Evolutionary conservation across 2,888 invertebrate genomes (phyloP), one percentile per base, ranked within the genome.

Genomic region (Abscondita cerata): DNA sequence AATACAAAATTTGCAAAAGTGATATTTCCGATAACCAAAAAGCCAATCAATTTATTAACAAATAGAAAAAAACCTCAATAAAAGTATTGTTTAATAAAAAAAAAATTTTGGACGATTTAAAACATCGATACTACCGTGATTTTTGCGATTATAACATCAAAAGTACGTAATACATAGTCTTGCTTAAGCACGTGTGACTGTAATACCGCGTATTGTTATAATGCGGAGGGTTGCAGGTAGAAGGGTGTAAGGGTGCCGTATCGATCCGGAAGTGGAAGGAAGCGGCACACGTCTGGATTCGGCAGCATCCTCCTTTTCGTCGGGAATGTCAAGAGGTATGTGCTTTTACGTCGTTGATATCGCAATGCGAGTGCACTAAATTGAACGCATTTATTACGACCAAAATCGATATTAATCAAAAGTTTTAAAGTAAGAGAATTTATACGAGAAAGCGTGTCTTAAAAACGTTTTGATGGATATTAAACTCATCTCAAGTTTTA

Each of bases 251-350:
- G 65, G 62, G 63, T 60, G 48, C 59, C 59, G 52, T 68, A 68
- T 68, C 68, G 68, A 68, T 68, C 68, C 64, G 68, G 68, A 68
- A 68, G 64, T 66, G 64, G 62, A 68, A 68, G 68, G 66, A 68
- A 68, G 68, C 68, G 59, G 66, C 68, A 68, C 65, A 68, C 66
- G 68, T 68, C 68, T 68, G 65, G 65, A n/a, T n/a, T 62, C 65
- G 62, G 62, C 68, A 68, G 68, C 68, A 66, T 65, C 68, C 64
- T 66, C 68, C 68, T 68, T 64, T 63, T 66, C 65, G 62, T 68
- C 66, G 62, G 62, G 68, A 68, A 68, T 68, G 68, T 68, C 62
- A 68, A 68, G 64, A 62, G 68, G 68, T 68, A 68, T 68, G 62
- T 62, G 62, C 65, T 65, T 62, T 64, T 66, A 59, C 63, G 52